phyloP scores from a whole-genome alignment of 1,140 invertebrate species.

The Galendromus occidentalis region DNA sequence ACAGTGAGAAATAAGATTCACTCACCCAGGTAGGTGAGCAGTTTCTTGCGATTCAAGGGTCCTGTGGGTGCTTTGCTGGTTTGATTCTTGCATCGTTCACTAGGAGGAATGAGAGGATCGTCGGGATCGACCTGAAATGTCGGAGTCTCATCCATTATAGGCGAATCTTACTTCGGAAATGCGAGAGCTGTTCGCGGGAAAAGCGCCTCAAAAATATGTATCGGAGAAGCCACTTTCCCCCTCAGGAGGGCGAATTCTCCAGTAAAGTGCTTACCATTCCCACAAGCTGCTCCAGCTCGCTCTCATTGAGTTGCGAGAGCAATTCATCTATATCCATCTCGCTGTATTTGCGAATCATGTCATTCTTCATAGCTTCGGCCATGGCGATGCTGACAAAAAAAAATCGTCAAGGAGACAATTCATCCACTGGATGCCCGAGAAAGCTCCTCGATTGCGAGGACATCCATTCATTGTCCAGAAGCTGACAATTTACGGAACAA shows the following conservation, averaged over 20 bases:
- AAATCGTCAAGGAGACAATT: neutral
- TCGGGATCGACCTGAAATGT: slow-evolving; percentile 14
- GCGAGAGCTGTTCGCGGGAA: neutral
- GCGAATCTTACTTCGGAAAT: neutral
- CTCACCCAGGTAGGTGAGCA: slow-evolving; percentile 67
- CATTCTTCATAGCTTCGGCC: slow-evolving; percentile 4
- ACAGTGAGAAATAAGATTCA: neutral
- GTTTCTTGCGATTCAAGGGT: slow-evolving; percentile 78
- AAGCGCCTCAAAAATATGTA: neutral
- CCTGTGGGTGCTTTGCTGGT: slow-evolving; percentile 87
- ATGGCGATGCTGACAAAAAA: slow-evolving; percentile 6
- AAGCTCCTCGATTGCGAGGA: too few relatives aligned
- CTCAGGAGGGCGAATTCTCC: neutral
- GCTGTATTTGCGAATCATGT: slow-evolving; percentile 42
- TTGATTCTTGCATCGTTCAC: slow-evolving; percentile 81
- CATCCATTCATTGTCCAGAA: too few relatives aligned
- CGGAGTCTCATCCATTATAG: too few relatives aligned
- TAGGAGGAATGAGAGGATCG: slow-evolving; percentile 83
- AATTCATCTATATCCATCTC: slow-evolving; percentile 91
- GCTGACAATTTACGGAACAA: too few relatives aligned
- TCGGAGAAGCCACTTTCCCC: neutral
- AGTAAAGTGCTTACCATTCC: slow-evolving; percentile 84
- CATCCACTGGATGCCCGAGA: too few relatives aligned
- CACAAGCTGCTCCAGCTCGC: slow-evolving; percentile 90
- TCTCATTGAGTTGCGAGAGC: slow-evolving; percentile 72